Percentiles rank a stretch among this genome's conserved stretches.
Evolutionary conservation across 2,888 invertebrate genomes (phyloP).

Genomic region (Ophion costatus): DNA sequence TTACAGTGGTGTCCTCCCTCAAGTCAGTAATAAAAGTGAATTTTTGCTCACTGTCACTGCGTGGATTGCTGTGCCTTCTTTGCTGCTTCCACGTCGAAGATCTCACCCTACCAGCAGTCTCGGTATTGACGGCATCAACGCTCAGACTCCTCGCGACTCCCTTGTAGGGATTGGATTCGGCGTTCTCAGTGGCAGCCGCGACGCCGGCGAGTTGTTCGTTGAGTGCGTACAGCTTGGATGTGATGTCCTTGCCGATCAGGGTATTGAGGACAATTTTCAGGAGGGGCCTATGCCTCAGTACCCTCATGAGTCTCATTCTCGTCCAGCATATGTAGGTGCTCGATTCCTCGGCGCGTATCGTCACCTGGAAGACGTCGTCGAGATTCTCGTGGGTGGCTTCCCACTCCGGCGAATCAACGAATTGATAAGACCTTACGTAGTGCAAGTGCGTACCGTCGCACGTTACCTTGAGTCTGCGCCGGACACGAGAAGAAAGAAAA

Average conservation of each 20-base stretch:
- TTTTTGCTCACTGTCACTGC: constrained; percentile 82
- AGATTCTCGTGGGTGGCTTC: constrained; percentile 92
- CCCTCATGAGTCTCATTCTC: constrained; percentile 89
- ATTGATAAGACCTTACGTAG: constrained; percentile 91
- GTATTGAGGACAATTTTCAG: constrained; percentile 91
- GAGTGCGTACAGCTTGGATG: constrained; percentile 92
- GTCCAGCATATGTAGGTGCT: constrained; percentile 92
- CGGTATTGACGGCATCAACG: constrained; percentile 91
- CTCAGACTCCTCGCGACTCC: constrained; percentile 89
- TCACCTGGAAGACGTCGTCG: constrained; percentile 91
- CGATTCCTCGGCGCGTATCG: constrained; percentile 89
- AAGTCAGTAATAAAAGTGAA: background rate
- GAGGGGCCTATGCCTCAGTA: constrained; percentile 89
- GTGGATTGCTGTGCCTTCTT: constrained; percentile 82
- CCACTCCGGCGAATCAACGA: constrained; percentile 96
- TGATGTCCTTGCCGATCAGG: constrained; percentile 94
- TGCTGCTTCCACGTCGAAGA: constrained; percentile 87
- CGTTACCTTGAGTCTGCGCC: constrained; percentile 89
- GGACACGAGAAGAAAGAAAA: constrained; percentile 27
- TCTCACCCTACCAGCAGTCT: constrained; percentile 89
- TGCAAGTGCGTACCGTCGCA: constrained; percentile 93
- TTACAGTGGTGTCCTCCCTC: too few species aligned
- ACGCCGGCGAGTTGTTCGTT: constrained; percentile 89
- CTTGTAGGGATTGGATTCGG: constrained; percentile 83
- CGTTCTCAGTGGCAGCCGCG: constrained; percentile 80